Conservation (phyloP, 2,888 invertebrate genomes). For the Habroteleia sp. region DNA sequence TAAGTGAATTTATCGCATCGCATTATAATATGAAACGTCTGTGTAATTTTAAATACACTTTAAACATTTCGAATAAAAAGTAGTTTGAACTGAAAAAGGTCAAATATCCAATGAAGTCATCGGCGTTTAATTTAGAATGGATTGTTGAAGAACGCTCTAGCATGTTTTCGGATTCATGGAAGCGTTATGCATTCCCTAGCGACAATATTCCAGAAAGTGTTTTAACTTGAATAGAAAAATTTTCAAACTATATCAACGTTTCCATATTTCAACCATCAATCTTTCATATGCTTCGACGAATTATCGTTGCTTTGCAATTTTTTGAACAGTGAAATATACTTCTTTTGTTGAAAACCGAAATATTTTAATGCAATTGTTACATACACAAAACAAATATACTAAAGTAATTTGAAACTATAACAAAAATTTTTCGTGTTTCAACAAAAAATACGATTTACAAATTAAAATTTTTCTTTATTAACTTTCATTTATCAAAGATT, state of each 20-base stretch:
- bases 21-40: slow-evolving; percentile 43
- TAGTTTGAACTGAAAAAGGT: slow-evolving; percentile 1
- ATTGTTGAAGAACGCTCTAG: slow-evolving; percentile 42
- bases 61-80: slow-evolving; percentile 6
- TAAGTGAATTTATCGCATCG: slow-evolving; percentile 28
- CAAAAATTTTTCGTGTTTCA: no score
- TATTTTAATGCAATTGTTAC: no score
- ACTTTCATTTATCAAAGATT: no score
- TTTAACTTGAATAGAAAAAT: slow-evolving; percentile 13
- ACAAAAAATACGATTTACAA: no score
- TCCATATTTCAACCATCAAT: slow-evolving; percentile 16
- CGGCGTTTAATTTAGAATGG: slow-evolving; percentile 37
- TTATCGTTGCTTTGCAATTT: no score
- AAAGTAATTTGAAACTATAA: no score
- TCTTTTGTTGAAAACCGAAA: no score
- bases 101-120: slow-evolving; percentile 33
- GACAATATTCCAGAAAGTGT: slow-evolving; percentile 29
- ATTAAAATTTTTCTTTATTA: no score
- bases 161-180: slow-evolving; percentile 34
- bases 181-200: slow-evolving; percentile 33
- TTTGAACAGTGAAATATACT: no score
- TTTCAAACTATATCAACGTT: slow-evolving; percentile 25
- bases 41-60: slow-evolving; percentile 22
- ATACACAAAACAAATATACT: no score
- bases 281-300: slow-evolving; percentile 1